These are phyloP conservation scores for Gasteruption jaculator DNA, from an alignment of 2,888 invertebrate genomes.

Conservation along the genomic window DNA sequence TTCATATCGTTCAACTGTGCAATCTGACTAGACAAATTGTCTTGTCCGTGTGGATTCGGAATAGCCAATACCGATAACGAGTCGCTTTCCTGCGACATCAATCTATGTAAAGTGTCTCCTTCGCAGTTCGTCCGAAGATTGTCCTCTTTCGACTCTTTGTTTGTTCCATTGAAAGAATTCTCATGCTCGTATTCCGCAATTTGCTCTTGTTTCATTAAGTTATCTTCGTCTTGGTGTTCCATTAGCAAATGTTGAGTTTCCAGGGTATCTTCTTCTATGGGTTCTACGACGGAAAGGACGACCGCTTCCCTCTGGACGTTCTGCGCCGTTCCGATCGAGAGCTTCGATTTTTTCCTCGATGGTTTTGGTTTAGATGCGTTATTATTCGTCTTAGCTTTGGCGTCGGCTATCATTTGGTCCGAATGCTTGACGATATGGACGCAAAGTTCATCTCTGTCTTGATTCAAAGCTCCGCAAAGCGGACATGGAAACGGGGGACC, in stretches of 20 bases:
- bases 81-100: constrained; percentile 43
- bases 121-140: constrained; percentile 19
- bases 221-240: constrained; percentile 19
- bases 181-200: too few species aligned
- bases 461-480: constrained; percentile 50
- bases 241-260: constrained; percentile 25
- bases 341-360: constrained; percentile 30
- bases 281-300: constrained; percentile 32
- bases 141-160: too few species aligned
- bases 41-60: constrained; percentile 38
- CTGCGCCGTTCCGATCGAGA: constrained; percentile 16
- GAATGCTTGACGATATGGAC: constrained; percentile 56
- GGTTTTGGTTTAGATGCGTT: constrained; percentile 31
- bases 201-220: too few species aligned
- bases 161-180: too few species aligned
- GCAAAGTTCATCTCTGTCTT: constrained; percentile 54
- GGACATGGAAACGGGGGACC: constrained; percentile 51
- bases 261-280: constrained; percentile 23
- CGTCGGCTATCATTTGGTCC: constrained; percentile 54
- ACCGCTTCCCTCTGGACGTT: constrained; percentile 32
- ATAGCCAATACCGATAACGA: constrained; percentile 39
- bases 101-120: constrained; percentile 39
- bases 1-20: constrained; percentile 27
- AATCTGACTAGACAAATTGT: constrained; percentile 40
- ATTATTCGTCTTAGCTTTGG: constrained; percentile 45